Percentiles rank a stretch among this genome's conserved stretches.
Conservation (phyloP, 2,888 invertebrate genomes). For the Lasius platythorax region DNA sequence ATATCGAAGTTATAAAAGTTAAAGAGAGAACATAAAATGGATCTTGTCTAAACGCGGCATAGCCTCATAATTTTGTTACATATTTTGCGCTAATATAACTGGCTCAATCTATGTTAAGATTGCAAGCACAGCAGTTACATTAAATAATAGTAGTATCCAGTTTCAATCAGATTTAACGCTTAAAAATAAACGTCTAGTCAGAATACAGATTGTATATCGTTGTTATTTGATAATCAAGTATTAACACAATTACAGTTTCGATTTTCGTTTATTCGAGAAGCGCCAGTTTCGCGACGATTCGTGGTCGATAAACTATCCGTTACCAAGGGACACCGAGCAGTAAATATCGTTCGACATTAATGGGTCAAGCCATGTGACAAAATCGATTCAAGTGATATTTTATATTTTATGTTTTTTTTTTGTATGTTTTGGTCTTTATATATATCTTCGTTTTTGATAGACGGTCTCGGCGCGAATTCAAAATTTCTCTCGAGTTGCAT, state of each 20-base stretch:
- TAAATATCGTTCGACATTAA: conserved; percentile 78
- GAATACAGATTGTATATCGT: not conserved
- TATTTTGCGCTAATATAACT: not conserved
- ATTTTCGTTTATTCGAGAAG: conserved; percentile 38
- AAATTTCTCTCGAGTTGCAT: conserved; percentile 73
- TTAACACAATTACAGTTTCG: conserved; percentile 19
- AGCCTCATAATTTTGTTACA: not conserved
- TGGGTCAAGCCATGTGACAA: conserved; percentile 81
- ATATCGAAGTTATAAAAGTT: not conserved
- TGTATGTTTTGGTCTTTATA: conserved; percentile 73
- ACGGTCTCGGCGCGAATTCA: conserved; percentile 62
- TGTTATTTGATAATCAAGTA: conserved; percentile 9
- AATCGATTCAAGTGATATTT: conserved; percentile 82
- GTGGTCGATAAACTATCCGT: conserved; percentile 68
- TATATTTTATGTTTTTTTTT: conserved; percentile 75
- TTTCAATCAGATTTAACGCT: not conserved
- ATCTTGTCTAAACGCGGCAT: not conserved
- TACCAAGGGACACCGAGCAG: conserved; percentile 72
- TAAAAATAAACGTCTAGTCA: not conserved
- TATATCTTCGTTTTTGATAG: conserved; percentile 34
- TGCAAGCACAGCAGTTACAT: not conserved
- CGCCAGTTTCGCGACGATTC: conserved; percentile 36
- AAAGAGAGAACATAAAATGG: not conserved
- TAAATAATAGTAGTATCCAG: not conserved
- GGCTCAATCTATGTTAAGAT: not conserved